phyloP scores from a whole-genome alignment of 2,888 invertebrate species.

The Prosapia bicincta region DNA sequence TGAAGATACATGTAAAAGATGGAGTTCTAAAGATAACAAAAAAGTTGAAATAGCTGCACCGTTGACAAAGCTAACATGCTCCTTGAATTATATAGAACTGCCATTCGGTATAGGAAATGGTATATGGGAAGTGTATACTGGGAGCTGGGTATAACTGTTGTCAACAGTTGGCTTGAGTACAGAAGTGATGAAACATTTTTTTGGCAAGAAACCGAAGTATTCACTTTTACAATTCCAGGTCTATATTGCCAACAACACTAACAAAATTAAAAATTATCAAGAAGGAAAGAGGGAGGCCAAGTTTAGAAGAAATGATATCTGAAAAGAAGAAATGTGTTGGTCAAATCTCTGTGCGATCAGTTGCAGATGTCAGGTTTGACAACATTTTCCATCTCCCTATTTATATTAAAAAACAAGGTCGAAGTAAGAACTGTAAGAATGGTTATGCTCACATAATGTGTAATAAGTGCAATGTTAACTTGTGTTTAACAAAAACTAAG shows the following conservation, averaged over 20 bases:
- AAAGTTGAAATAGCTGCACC: slow-evolving; percentile 30
- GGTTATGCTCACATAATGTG: background rate
- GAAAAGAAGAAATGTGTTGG: too few species aligned
- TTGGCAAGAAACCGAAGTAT: too few species aligned
- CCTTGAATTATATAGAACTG: too few species aligned
- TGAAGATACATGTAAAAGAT: too few species aligned
- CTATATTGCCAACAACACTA: background rate
- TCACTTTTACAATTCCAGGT: background rate
- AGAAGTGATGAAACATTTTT: background rate
- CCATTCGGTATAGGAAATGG: slow-evolving; percentile 36
- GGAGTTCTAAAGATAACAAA: too few species aligned
- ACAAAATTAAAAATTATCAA: background rate
- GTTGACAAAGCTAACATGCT: slow-evolving; percentile 42
- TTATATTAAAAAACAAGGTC: background rate
- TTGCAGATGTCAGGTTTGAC: background rate
- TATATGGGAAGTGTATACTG: slow-evolving; percentile 39
- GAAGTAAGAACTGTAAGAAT: background rate
- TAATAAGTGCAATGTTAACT: too few species aligned
- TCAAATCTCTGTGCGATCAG: too few species aligned
- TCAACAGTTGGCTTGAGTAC: slow-evolving; percentile 30
- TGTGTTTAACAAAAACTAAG: too few species aligned
- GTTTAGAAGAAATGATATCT: too few species aligned
- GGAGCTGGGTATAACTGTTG: slow-evolving; percentile 34
- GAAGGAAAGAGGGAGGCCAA: background rate
- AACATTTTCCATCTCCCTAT: background rate